Conservation (phyloP, 2,888 invertebrate genomes). For the Tetramorium bicarinatum region DNA sequence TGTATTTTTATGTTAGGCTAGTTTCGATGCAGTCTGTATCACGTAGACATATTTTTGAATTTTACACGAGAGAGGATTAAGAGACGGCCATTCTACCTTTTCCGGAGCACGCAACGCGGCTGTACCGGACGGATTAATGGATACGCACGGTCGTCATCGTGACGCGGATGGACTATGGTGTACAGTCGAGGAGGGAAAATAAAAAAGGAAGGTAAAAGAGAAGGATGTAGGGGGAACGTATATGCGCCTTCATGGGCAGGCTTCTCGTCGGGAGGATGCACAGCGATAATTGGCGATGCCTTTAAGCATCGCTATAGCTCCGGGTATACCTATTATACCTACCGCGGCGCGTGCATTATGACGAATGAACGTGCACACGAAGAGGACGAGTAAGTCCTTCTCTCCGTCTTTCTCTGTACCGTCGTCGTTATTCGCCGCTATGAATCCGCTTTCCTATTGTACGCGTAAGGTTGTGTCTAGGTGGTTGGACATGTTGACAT, state of each 20-base stretch:
- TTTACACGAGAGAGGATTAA: slow-evolving; percentile 43
- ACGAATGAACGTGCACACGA: slow-evolving; percentile 64
- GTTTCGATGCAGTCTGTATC: slow-evolving; percentile 7
- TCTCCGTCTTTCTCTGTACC: not conserved
- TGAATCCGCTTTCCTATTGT: slow-evolving; percentile 18
- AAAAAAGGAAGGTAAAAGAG: slow-evolving; percentile 30
- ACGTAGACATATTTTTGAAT: not conserved
- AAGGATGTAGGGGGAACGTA: not conserved
- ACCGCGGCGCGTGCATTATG: slow-evolving; percentile 62
- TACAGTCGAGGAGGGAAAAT: slow-evolving; percentile 10
- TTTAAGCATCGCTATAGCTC: slow-evolving; percentile 57
- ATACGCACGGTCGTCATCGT: slow-evolving; percentile 58
- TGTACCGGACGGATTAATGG: slow-evolving; percentile 66
- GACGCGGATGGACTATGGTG: slow-evolving; percentile 34
- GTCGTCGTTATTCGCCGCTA: slow-evolving; percentile 3
- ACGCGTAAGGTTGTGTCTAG: not conserved
- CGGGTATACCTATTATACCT: slow-evolving; percentile 64
- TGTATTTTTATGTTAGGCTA: not conserved
- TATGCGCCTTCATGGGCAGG: slow-evolving; percentile 16
- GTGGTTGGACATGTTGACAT: not conserved
- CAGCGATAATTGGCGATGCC: slow-evolving; percentile 70
- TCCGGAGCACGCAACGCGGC: slow-evolving; percentile 65
- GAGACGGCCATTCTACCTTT: slow-evolving; percentile 58
- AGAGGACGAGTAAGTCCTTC: slow-evolving; percentile 19
- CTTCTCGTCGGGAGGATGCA: slow-evolving; percentile 57